phyloP scores from a whole-genome alignment of 2,888 invertebrate species.

The Melangyna quadrimaculata region DNA sequence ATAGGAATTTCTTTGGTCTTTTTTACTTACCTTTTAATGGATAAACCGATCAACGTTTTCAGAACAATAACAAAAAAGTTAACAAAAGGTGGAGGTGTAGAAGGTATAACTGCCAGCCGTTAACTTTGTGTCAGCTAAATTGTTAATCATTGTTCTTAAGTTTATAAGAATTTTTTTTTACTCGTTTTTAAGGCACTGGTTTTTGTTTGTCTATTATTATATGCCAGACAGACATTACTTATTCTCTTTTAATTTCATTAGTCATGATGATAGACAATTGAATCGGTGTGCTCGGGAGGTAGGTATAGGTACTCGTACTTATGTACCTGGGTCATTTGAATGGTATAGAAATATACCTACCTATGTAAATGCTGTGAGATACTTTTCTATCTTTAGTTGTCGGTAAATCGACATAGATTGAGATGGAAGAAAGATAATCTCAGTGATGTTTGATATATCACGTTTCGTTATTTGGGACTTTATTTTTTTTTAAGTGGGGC shows the following conservation, averaged over 20 bases:
- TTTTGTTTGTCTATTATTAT: constrained; percentile 16
- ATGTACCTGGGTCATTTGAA: constrained; percentile 69
- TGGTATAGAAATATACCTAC: constrained; percentile 12
- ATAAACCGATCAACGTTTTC: constrained; percentile 30
- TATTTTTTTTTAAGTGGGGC: constrained; percentile 44
- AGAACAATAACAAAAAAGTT: constrained; percentile 16
- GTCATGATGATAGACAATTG: constrained; percentile 71
- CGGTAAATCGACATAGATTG: constrained; percentile 53
- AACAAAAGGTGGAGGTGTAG: constrained; percentile 71
- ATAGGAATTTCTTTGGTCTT: constrained; percentile 60
- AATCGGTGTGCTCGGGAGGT: constrained; percentile 21
- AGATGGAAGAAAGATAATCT: constrained; percentile 66
- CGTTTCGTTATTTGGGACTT: constrained; percentile 70
- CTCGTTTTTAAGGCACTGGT: background rate
- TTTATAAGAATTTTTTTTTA: constrained; percentile 9
- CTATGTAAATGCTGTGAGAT: constrained; percentile 52
- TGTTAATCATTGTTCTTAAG: constrained; percentile 65
- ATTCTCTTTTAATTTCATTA: constrained; percentile 65
- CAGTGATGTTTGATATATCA: constrained; percentile 69
- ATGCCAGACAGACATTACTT: constrained; percentile 43
- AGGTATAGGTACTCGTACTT: too few relatives aligned
- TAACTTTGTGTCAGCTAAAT: constrained; percentile 70
- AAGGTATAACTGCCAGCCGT: constrained; percentile 50
- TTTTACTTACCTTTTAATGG: constrained; percentile 45
- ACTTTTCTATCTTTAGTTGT: constrained; percentile 60